Base-by-base conservation (phyloP, 2,888 invertebrate species). In the Embidobia sp. region DNA sequence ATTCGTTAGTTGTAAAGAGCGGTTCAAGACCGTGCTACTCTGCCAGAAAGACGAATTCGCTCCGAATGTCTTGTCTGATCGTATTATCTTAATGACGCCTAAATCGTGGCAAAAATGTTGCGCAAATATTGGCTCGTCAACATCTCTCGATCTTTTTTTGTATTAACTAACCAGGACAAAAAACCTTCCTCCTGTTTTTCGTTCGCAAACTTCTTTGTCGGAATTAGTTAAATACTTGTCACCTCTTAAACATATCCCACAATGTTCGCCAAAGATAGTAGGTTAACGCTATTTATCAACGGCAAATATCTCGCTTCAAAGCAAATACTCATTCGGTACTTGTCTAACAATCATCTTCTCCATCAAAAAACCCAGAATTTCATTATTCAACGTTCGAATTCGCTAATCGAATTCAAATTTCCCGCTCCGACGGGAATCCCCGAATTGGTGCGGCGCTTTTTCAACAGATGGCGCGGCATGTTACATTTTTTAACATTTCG, bases 221-320 rank as follows among this genome's bases (percentile, higher is more conserved):
- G 13, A 11, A 59, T 63, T 61, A 35, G 46, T 63, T 29, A 61
- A 53, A 53, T 53, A 73, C 53, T 66, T 57, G 55, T 48, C 48
- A 15, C 10, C 27, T 42, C 26, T 33, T 37, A 35, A 42, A 42
- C 13, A 46, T 22, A n/a, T 49, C 26, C 8, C 11, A 48, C 18
- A 18, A 37, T 35, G 26, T 33, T 13, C 29, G 15, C 6, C 27
- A n/a, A 35, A 46, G 55, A 63, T 72, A 72, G 55, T 72, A 63
- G 72, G 74, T 74, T 74, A 74, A 74, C 66, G 49, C 59, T 66
- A 66, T 74, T 74, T 74, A 33, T 51, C 66, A 26, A 22, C 19
- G 31, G 29, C 53, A 74, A 66, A 74, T 66, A 66, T 22, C 35
- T n/a, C 2, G 26, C 29, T 49, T 69, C 19, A 42, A 70, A 8